Base-by-base conservation (phyloP, 2,113 vertebrate genomes). In the Coptodon bakossiorum region DNA sequence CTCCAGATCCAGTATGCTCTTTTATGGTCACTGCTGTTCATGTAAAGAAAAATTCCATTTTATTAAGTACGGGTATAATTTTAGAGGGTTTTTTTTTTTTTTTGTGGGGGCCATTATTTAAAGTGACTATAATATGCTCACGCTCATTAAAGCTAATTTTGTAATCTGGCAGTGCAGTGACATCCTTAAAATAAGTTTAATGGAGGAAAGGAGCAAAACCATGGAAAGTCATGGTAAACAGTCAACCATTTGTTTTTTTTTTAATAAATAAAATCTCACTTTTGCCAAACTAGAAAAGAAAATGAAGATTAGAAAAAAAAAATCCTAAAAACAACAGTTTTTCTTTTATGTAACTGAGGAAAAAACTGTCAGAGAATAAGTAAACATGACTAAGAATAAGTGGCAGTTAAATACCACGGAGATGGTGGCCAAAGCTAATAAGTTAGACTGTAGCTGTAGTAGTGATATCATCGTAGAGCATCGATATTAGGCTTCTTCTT, bases 1-100 rank as follows among this genome's bases (percentile, higher is more conserved):
- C 61, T 43, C 27, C 61, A 80, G 73, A 56, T 83, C 66, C n/a
- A 11, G 50, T 40, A 43, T 89, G 88, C 45, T 87, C 89, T 90
- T 88, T 86, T 89, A 89, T 92, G 82, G 81, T 83, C 84, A 87
- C 43, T 17, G 22, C 38, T 87, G 82, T 59, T 85, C 22, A 80
- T 89, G 52, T 80, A 80, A 34, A 84, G 56, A 61, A 80, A 61
- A 50, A 82, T 84, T 88, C n/a, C 9, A 24, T 38, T 90, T 66
- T 66, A 86, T 68, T 50, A 78, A 56, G 52, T 9, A 53, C 11
- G 27, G 17, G 45, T 78, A 78, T 52, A 52, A 78, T 50, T 78
- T 52, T 78, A 78, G 66, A 43, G 14, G 36, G 22, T 86, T 78
- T 54, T 66, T 36, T 36, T 10, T 10, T 22, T 36, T 36, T 36